phyloP scores from a whole-genome alignment of 2,797 vertebrate species.

The Esox masquinongy region DNA sequence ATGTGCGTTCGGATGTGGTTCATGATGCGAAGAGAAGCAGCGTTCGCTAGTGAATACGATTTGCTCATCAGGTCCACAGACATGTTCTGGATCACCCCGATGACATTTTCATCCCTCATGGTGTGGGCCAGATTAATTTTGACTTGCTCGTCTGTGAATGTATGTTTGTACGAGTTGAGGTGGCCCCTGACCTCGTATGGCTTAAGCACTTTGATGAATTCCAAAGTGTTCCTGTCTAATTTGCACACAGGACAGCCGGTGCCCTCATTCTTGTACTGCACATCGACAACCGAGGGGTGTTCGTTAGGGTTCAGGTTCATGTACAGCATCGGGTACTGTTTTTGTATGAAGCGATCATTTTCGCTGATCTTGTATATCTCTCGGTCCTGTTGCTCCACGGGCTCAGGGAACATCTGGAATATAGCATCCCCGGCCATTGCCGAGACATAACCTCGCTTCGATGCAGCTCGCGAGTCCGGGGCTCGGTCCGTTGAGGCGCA shows the following conservation, averaged over 20 bases:
- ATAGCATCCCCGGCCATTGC: background rate
- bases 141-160: conserved; percentile 18
- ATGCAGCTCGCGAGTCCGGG: background rate
- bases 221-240: background rate
- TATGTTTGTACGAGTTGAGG: background rate
- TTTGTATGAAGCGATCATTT: conserved; percentile 12
- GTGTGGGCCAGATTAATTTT: conserved; percentile 30
- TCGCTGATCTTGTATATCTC: background rate
- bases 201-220: conserved; percentile 28
- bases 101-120: background rate
- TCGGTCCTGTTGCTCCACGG: background rate
- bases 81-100: conserved; percentile 26
- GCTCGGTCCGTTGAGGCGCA: background rate
- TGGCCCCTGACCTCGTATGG: conserved; percentile 13
- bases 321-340: conserved; percentile 33
- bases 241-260: conserved; percentile 1
- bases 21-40: conserved; percentile 20
- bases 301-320: conserved; percentile 5
- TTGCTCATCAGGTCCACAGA: conserved; percentile 25
- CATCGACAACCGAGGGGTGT: background rate
- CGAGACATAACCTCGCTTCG: background rate
- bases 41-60: conserved; percentile 15
- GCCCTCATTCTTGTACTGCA: background rate
- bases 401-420: conserved; percentile 25
- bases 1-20: conserved; percentile 19